phyloP scores from a whole-genome alignment of 2,888 invertebrate genomes.

The Erebia ligea region DNA sequence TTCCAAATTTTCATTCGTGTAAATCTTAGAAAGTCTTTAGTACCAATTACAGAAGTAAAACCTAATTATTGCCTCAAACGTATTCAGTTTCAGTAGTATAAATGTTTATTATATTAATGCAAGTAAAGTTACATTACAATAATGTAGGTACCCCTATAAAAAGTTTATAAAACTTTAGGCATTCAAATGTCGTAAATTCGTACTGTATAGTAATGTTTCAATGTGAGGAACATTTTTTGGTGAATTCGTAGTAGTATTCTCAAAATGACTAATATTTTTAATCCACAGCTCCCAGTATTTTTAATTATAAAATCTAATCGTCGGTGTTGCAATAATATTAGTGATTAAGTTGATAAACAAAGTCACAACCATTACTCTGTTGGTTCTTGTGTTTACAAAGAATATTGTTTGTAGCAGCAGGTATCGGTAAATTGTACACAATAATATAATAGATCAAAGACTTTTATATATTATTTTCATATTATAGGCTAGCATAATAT shows the following conservation, averaged over 20 bases:
- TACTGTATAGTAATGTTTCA: conserved; percentile 14
- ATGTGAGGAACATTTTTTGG: conserved; percentile 18
- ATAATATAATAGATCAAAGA: conserved; percentile 2
- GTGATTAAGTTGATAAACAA: conserved; percentile 40
- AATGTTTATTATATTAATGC: conserved; percentile 23
- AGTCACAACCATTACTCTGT: conserved; percentile 46
- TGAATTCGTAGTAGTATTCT: conserved; percentile 1
- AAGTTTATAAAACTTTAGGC: conserved; percentile 26
- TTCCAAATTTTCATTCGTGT: conserved; percentile 47
- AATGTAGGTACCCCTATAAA: conserved; percentile 22
- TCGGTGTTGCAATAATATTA: conserved; percentile 27
- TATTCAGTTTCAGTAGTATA: conserved; percentile 28
- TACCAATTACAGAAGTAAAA: conserved; percentile 56
- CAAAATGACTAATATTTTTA: background rate
- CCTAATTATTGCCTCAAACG: conserved; percentile 70
- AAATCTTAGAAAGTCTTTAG: conserved; percentile 57
- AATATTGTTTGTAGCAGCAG: conserved; percentile 8
- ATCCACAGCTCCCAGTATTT: background rate
- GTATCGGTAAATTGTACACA: conserved; percentile 10
- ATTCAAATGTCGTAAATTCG: conserved; percentile 21
- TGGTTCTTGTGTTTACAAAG: conserved; percentile 28
- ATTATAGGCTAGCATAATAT: background rate
- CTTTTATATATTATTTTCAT: conserved; percentile 1
- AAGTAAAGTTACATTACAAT: conserved; percentile 11
- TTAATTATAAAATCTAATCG: conserved; percentile 18